A percentile compares a stretch with the other conserved stretches of the same genome.
phyloP scores from a whole-genome alignment of 2,888 invertebrate genomes.

The Andrena trimmerana region DNA sequence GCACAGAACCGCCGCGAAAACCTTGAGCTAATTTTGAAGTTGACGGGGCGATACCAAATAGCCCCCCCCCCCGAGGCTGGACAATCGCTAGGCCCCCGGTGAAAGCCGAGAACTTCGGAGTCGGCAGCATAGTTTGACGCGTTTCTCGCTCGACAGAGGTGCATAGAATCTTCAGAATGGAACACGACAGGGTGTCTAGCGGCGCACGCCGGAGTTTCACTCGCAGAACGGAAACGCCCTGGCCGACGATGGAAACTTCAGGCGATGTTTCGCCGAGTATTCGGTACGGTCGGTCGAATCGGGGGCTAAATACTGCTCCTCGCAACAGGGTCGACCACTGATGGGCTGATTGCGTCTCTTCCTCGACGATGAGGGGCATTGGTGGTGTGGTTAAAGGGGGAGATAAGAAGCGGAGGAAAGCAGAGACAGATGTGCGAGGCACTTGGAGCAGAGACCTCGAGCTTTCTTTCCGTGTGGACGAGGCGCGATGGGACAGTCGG shows the following conservation, averaged over 20 bases:
- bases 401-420: too few relatives aligned
- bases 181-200: constrained; percentile 49
- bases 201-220: constrained; percentile 50
- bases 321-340: not conserved
- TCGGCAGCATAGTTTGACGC: constrained; percentile 61
- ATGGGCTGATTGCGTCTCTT: too few relatives aligned
- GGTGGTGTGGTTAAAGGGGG: too few relatives aligned
- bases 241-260: constrained; percentile 46
- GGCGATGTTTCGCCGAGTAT: constrained; percentile 28
- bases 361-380: too few relatives aligned
- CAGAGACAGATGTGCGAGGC: too few relatives aligned
- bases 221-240: constrained; percentile 50
- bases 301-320: not conserved
- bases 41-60: constrained; percentile 36
- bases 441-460: too few relatives aligned
- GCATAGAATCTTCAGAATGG: constrained; percentile 64
- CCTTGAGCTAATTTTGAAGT: constrained; percentile 55
- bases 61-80: constrained; percentile 20
- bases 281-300: not conserved
- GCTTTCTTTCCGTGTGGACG: too few relatives aligned
- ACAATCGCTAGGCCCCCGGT: constrained; percentile 42
- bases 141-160: constrained; percentile 31
- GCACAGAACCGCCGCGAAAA: constrained; percentile 37
- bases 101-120: constrained; percentile 56
- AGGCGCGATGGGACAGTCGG: not conserved